Base-by-base conservation (phyloP, 2,888 invertebrate genomes). In the Amorpha juglandis region DNA sequence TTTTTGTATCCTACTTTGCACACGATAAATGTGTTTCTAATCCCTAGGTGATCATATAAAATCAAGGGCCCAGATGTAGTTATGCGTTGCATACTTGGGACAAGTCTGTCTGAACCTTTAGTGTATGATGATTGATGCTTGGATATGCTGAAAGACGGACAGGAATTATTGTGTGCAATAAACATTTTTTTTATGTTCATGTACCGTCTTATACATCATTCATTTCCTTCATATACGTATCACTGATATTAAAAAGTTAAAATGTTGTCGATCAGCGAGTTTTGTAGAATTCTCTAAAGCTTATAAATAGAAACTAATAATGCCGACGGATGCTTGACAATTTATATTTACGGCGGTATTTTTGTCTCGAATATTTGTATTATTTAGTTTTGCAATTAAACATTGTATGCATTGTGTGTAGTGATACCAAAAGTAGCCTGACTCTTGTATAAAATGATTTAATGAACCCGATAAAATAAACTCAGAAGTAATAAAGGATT, bases 331-430 rank as follows among this genome's bases (percentile, higher is more conserved):
- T 8, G 21, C 19, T 19, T 62, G 52, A 69, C 67, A 64, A 16
- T 63, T 69, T 62, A 12, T 68, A 68, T 52, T 55, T 47, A 42
- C 11, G 53, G 33, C 51, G 14, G 64, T 11, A 4, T 21, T 63
- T 14, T 21, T 35, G 9, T 8, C 8, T 62, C 51, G 16, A 53
- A 64, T 19, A 64, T 33, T 38, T 45, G 67, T 72, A 71, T 71
- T 7, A 55, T 35, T 38, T 58, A 19, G 38, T 58, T 58, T 19
- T 42, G 6, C 19, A 9, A 19, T 6, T 55, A 78, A 80, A 74
- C 68, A 51, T 77, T 73, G 68, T 65, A n/a, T 48, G 78, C 77
- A 77, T 83, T 58, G 6, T 58, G 58, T 58, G 58, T 58, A 58
- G 38, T 42, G 19, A 58, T 42, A 58, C 38, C 11, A 55, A 55